Percentiles rank a stretch among this genome's conserved stretches.
Evolutionary conservation across 2,888 invertebrate genomes (phyloP).

Genomic region (Ophioninae sp.): DNA sequence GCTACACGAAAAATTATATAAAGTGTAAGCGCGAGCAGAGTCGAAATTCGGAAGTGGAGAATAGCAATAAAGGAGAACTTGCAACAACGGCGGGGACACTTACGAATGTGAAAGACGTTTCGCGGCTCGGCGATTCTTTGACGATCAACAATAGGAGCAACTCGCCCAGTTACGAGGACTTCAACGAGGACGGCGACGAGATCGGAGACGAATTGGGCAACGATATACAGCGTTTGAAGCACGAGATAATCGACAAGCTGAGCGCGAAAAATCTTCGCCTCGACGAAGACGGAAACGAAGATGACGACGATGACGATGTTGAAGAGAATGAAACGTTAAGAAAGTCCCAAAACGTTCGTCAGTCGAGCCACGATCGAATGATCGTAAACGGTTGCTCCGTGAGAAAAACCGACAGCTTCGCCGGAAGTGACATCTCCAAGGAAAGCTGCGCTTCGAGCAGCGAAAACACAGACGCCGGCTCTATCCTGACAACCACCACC

Average conservation of each 20-base stretch:
- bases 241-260: slow-evolving; percentile 77
- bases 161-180: background rate
- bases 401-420: slow-evolving; percentile 78
- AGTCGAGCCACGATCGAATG: background rate
- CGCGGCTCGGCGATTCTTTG: slow-evolving; percentile 3
- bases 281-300: background rate
- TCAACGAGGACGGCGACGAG: slow-evolving; percentile 57
- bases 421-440: slow-evolving; percentile 79
- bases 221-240: slow-evolving; percentile 76
- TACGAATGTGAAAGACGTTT: slow-evolving; percentile 28
- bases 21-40: slow-evolving; percentile 83
- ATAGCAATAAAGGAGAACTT: slow-evolving; percentile 4
- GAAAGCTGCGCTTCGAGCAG: slow-evolving; percentile 86
- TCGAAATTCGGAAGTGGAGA: slow-evolving; percentile 66
- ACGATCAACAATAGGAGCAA: slow-evolving; percentile 35
- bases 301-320: slow-evolving; percentile 38
- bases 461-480: slow-evolving; percentile 85
- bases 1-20: slow-evolving; percentile 82
- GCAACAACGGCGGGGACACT: background rate
- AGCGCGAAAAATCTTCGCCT: slow-evolving; percentile 58
- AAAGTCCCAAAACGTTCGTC: slow-evolving; percentile 26
- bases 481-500: slow-evolving; percentile 86
- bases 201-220: slow-evolving; percentile 67
- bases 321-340: background rate
- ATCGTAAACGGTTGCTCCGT: slow-evolving; percentile 65